A percentile compares a stretch with the other conserved stretches of the same genome.
Evolutionary conservation across 1,140 invertebrate species (phyloP).

Genomic region (Hyles vespertilio): DNA sequence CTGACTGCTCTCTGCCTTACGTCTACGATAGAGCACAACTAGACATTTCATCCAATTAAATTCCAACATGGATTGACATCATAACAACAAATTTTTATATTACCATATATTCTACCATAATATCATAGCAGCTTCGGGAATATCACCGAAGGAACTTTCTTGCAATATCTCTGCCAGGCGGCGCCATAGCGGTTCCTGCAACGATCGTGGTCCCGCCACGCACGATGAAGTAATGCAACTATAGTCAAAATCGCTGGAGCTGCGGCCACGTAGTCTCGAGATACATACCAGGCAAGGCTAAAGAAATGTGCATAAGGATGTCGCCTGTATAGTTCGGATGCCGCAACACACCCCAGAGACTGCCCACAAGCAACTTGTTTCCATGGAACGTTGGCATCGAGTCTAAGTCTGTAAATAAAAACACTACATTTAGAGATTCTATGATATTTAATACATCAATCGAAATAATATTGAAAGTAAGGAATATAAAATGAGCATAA

Average conservation of each 20-base stretch:
- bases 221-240: constrained; percentile 81
- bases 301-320: constrained; percentile 83
- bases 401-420: constrained; percentile 80
- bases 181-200: constrained; percentile 86
- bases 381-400: constrained; percentile 88
- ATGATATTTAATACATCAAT: too few species aligned
- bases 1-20: too few species aligned
- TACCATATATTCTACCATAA: background rate
- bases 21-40: too few species aligned
- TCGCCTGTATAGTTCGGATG: constrained; percentile 95
- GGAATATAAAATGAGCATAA: too few species aligned
- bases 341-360: constrained; percentile 88
- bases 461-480: too few species aligned
- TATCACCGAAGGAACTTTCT: constrained; percentile 82
- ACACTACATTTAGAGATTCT: background rate
- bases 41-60: too few species aligned
- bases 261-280: constrained; percentile 53
- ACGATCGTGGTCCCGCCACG: constrained; percentile 80
- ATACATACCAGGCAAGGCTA: constrained; percentile 69
- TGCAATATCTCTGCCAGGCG: constrained; percentile 89
- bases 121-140: constrained; percentile 71
- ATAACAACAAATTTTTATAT: too few species aligned
- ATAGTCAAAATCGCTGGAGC: constrained; percentile 79
- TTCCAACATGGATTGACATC: too few species aligned
- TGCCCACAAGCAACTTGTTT: constrained; percentile 85